These are phyloP conservation scores for Corythornis cristatus DNA, from an alignment of 2,113 vertebrate genomes.

Conservation along the genomic window DNA sequence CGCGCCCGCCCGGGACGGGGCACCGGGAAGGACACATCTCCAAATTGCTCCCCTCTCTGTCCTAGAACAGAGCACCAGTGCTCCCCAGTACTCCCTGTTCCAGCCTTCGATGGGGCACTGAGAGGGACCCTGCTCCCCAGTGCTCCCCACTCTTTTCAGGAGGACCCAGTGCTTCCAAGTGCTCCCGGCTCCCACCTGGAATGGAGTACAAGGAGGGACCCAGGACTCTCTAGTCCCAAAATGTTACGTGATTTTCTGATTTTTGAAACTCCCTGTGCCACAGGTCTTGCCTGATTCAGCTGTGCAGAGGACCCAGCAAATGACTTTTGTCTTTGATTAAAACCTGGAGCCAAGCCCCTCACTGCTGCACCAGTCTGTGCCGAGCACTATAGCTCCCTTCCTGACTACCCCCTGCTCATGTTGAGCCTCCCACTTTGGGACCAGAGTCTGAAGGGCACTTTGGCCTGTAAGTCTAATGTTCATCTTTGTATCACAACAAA, in stretches of 20 bases:
- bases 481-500: not conserved
- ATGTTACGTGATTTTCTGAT: too few species aligned
- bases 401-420: not conserved
- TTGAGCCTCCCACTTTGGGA: not conserved
- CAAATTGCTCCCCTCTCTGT: not conserved
- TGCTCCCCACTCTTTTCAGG: not conserved
- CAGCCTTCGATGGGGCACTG: not conserved
- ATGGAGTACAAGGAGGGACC: accelerated
- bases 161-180: not conserved
- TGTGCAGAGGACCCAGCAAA: not conserved
- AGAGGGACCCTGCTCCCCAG: not conserved
- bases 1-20: not conserved
- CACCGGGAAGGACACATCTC: not conserved
- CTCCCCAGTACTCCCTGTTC: not conserved
- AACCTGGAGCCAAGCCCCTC: not conserved
- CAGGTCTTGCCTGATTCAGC: not conserved
- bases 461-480: not conserved
- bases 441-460: not conserved
- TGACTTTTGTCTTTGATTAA: not conserved
- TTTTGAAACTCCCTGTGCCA: not conserved
- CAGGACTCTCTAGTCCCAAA: too few species aligned
- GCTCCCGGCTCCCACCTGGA: not conserved
- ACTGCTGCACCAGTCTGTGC: not conserved
- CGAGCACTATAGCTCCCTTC: not conserved
- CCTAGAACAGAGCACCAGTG: not conserved